Base-by-base conservation (phyloP, 1,140 invertebrate genomes). In the Latrodectus geometricus region DNA sequence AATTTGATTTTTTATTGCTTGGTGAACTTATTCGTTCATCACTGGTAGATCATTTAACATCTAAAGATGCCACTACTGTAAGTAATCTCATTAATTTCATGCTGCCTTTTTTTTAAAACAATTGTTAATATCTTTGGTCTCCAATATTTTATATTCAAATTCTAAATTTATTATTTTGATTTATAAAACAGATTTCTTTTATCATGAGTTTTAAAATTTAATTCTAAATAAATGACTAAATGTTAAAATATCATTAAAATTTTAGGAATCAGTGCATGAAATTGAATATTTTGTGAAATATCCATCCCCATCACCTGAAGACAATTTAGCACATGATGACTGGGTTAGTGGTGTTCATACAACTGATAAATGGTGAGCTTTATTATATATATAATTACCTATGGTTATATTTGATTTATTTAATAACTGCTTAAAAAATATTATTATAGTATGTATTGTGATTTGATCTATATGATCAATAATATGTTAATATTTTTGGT, bases 311-410 rank as follows among this genome's bases (percentile, higher is more conserved):
- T 93, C 96, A 90, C 97, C 97, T 14, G 93, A 97, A 90, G 95
- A 98, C 90, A 96, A 95, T 90, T 92, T 99, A 75, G 93, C 97
- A 89, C 97, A 98, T 91, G 96, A 99, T 92, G 97, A 99, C 91
- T 99, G 98, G 98, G 96, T 99, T 14, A 95, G 95, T 74, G 94
- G 96, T 61, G 94, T 98, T 35, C 94, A 95, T 88, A 93, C 94
- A 76, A 91, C 92, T 86, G 93, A 94, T 48, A 94, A 95, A 92
- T 97, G 95, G 95, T 95, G 91, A 90, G 85, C 74, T 15, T 69
- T 14, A 35, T 35, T 35, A 35, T 35, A 35, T 3, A 35, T 35
- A 35, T 35, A 35, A 35, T 1, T 35, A 35, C 35, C 5, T 35
- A 35, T 35, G 35, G 5, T 35, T 35, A 35, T 35, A 35, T 35